Conservation (phyloP, 2,888 invertebrate genomes). For the Ischnura elegans region DNA sequence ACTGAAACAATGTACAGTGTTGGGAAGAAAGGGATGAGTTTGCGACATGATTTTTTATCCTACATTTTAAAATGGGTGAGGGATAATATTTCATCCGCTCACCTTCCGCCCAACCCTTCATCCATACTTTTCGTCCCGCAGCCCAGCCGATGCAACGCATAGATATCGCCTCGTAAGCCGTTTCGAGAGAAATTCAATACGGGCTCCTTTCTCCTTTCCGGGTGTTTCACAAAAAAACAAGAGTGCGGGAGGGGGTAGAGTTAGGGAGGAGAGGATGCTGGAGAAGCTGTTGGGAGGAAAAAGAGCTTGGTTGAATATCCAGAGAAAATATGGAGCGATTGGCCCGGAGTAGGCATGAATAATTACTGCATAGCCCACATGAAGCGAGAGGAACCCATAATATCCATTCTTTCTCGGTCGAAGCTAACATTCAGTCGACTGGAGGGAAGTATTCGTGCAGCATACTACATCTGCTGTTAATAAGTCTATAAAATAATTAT, state of each 20-base stretch:
- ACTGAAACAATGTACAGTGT: not conserved
- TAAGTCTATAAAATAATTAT: no score
- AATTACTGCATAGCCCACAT: no score
- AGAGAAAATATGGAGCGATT: not conserved
- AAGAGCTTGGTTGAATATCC: not conserved
- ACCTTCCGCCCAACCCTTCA: not conserved
- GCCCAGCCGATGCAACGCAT: not conserved
- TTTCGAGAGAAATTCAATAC: slow-evolving; percentile 56
- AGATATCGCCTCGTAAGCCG: slow-evolving; percentile 36
- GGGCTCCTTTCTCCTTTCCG: slow-evolving; percentile 15
- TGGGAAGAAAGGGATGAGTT: not conserved
- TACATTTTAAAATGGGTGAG: not conserved
- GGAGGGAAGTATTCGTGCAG: no score
- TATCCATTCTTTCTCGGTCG: no score
- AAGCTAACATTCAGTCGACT: no score
- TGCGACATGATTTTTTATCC: not conserved
- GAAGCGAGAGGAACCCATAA: no score
- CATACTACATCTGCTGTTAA: no score
- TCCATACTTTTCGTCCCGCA: not conserved
- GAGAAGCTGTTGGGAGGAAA: not conserved
- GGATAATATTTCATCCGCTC: not conserved
- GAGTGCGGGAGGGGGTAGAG: not conserved
- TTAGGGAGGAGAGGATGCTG: not conserved
- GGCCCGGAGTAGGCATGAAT: no score
- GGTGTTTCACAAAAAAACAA: not conserved